phyloP scores from a whole-genome alignment of 1,140 invertebrate species.

The Aphelenchoides avenae region DNA sequence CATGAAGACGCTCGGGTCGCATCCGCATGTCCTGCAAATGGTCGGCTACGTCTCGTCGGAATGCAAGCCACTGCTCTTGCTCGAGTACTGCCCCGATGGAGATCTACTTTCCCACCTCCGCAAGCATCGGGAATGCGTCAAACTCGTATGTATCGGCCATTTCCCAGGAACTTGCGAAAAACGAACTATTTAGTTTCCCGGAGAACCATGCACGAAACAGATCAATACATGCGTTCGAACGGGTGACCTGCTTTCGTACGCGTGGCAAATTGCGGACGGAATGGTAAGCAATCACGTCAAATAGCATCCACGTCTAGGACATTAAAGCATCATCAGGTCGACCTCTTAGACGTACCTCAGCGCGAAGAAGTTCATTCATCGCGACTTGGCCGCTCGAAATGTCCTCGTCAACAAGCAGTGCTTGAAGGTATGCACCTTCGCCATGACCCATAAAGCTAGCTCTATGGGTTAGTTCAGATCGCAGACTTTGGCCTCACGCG shows the following conservation, averaged over 20 bases:
- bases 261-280: slow-evolving; percentile 17
- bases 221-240: slow-evolving; percentile 1
- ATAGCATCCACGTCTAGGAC: too few species aligned
- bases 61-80: slow-evolving; percentile 11
- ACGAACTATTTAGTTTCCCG: background rate
- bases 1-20: slow-evolving; percentile 21
- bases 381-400: slow-evolving; percentile 25
- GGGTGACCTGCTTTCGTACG: slow-evolving; percentile 5
- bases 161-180: too few species aligned
- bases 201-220: background rate
- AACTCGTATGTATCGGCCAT: too few species aligned
- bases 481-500: slow-evolving; percentile 24
- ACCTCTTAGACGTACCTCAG: slow-evolving; percentile 3
- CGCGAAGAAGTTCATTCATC: slow-evolving; percentile 20
- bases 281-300: slow-evolving; percentile 4
- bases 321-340: too few species aligned
- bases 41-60: slow-evolving; percentile 6
- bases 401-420: slow-evolving; percentile 23
- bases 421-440: too few species aligned
- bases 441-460: too few species aligned
- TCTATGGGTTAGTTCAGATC: too few species aligned
- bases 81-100: slow-evolving; percentile 22
- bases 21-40: slow-evolving; percentile 15
- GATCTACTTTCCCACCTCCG: slow-evolving; percentile 13
- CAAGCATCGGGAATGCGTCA: too few species aligned